These are phyloP conservation scores for Leptinotarsa undecemlineata DNA, from an alignment of 1,140 invertebrate genomes.

Conservation along the genomic window DNA sequence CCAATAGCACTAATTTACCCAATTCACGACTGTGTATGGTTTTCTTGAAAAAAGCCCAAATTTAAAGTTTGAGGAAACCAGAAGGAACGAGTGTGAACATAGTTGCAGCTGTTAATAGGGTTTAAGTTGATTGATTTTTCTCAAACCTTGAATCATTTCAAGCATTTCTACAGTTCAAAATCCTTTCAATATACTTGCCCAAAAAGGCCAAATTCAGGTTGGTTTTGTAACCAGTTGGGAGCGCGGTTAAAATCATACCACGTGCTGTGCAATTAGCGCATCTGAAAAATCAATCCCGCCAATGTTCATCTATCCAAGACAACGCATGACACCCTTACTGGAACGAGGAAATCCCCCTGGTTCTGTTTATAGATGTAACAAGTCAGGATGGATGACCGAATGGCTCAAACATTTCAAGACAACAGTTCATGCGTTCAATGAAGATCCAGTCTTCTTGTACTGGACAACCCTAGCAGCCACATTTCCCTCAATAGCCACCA, in stretches of 20 bases:
- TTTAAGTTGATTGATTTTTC: conserved; percentile 52
- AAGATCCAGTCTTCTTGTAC: no score
- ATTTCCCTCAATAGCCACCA: no score
- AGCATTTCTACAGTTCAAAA: conserved; percentile 53
- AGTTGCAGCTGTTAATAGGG: conserved; percentile 47
- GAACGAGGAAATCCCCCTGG: not conserved
- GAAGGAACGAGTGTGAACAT: conserved; percentile 53
- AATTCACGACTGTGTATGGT: conserved; percentile 22
- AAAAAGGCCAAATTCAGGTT: conserved; percentile 50
- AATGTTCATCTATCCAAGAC: not conserved
- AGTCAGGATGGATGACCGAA: not conserved
- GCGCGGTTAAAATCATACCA: conserved; percentile 37
- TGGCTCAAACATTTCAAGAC: no score
- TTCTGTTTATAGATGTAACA: not conserved
- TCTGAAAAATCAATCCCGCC: not conserved
- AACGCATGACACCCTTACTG: not conserved
- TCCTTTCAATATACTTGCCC: conserved; percentile 40
- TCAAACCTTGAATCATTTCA: conserved; percentile 46
- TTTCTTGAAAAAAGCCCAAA: conserved; percentile 41
- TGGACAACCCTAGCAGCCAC: no score
- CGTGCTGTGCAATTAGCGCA: not conserved
- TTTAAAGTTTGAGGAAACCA: conserved; percentile 40
- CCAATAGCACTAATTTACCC: no score
- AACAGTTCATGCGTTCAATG: no score
- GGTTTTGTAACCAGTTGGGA: conserved; percentile 43